Percentiles rank a stretch among this genome's conserved stretches.
Evolutionary conservation across 2,888 invertebrate genomes (phyloP).

Genomic region (Drosophila demipolita): DNA sequence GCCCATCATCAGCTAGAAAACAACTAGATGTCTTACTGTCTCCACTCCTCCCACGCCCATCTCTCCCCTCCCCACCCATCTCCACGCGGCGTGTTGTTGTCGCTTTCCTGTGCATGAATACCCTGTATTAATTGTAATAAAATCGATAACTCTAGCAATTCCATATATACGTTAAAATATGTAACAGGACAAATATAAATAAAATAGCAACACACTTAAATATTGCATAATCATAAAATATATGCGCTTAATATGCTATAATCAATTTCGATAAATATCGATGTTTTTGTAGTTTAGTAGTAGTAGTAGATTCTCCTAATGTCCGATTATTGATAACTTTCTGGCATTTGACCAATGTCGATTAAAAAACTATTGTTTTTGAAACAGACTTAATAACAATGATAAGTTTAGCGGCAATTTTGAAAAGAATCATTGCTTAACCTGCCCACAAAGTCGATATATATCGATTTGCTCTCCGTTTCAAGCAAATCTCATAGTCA

Average conservation of each 20-base stretch:
- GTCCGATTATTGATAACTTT: not conserved
- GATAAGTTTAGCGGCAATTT: not conserved
- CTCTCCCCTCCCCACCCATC: not conserved
- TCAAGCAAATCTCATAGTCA: not conserved
- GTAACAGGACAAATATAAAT: not conserved
- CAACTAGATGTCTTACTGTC: slow-evolving; percentile 19
- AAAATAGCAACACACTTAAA: not conserved
- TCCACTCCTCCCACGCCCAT: too few relatives aligned
- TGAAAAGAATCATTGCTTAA: not conserved
- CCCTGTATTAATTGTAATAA: not conserved
- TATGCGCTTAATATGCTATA: not conserved
- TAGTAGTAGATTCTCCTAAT: not conserved
- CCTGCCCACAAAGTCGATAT: not conserved
- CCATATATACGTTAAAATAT: not conserved
- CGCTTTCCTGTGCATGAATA: slow-evolving; percentile 1
- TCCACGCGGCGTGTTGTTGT: slow-evolving; percentile 3
- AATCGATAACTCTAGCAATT: not conserved
- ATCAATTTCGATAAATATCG: slow-evolving; percentile 9
- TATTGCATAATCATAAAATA: not conserved
- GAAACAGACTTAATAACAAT: not conserved
- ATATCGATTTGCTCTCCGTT: not conserved
- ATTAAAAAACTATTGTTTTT: too few relatives aligned
- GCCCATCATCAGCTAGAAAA: slow-evolving; percentile 6
- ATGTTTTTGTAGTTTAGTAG: not conserved
- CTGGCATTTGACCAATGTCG: too few relatives aligned